These are phyloP conservation scores for Nemapogon koenigi DNA, from an alignment of 2,888 invertebrate genomes.

Conservation along the genomic window DNA sequence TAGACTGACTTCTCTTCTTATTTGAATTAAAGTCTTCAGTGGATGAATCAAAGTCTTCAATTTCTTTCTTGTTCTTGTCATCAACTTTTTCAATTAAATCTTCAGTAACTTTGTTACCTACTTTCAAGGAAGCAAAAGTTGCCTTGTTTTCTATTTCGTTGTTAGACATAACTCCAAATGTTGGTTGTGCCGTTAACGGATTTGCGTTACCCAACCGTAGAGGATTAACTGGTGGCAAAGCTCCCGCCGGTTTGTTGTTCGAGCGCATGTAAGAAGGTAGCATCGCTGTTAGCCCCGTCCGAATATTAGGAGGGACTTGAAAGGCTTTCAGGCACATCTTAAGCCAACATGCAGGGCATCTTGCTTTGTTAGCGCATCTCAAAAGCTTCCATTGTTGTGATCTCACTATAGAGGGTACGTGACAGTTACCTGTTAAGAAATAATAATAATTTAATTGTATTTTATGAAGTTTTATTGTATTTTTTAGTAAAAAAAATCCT, in stretches of 20 bases:
- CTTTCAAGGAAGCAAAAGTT: constrained; percentile 37
- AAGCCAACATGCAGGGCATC: constrained; percentile 88
- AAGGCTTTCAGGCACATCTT: constrained; percentile 83
- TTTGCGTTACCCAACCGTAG: constrained; percentile 30
- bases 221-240: constrained; percentile 32
- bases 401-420: constrained; percentile 73
- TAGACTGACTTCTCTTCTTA: constrained; percentile 61
- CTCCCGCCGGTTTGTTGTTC: constrained; percentile 25
- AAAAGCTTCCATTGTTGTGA: constrained; percentile 75
- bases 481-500: not conserved
- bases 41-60: constrained; percentile 24
- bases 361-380: constrained; percentile 72
- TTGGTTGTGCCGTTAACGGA: constrained; percentile 27
- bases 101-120: constrained; percentile 34
- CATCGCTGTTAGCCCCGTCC: constrained; percentile 71
- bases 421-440: constrained; percentile 74
- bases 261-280: constrained; percentile 71
- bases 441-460: too few relatives aligned
- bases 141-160: constrained; percentile 41
- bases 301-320: constrained; percentile 75
- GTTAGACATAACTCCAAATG: constrained; percentile 29
- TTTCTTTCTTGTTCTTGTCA: constrained; percentile 37
- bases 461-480: too few relatives aligned
- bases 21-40: constrained; percentile 39
- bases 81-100: constrained; percentile 31